phyloP scores from a whole-genome alignment of 2,113 vertebrate species.

The Podilymbus podiceps region DNA sequence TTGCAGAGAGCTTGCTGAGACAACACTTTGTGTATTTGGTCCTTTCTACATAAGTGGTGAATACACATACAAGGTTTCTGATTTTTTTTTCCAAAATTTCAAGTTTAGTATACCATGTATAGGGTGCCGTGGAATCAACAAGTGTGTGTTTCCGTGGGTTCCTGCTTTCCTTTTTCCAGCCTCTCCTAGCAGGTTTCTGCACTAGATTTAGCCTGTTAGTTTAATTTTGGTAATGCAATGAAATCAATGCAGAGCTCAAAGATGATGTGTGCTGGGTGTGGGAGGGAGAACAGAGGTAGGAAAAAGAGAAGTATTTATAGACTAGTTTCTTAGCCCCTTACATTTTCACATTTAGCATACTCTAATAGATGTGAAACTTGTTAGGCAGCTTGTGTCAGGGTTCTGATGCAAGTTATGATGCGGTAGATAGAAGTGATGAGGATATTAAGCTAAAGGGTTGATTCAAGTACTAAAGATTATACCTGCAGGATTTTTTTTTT shows the following conservation, averaged over 20 bases:
- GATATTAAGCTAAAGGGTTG: background rate
- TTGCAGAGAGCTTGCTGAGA: background rate
- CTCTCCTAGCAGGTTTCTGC: background rate
- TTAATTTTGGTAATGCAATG: background rate
- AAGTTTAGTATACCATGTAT: background rate
- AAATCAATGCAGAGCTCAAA: background rate
- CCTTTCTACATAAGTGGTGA: background rate
- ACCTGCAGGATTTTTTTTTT: background rate
- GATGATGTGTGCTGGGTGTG: background rate
- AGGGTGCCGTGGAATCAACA: background rate
- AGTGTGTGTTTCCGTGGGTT: background rate
- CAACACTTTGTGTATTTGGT: background rate
- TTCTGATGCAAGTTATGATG: background rate
- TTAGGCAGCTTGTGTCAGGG: background rate
- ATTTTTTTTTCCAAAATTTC: background rate
- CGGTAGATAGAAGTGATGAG: background rate
- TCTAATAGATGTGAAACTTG: background rate
- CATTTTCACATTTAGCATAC: background rate
- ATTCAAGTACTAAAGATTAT: background rate
- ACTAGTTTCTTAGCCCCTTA: background rate
- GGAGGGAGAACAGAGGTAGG: background rate
- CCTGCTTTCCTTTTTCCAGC: background rate
- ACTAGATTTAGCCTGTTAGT: background rate
- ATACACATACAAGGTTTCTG: background rate
- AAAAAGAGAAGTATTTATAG: background rate